phyloP scores from a whole-genome alignment of 2,797 vertebrate genomes.

The Enteromius paludinosus region DNA sequence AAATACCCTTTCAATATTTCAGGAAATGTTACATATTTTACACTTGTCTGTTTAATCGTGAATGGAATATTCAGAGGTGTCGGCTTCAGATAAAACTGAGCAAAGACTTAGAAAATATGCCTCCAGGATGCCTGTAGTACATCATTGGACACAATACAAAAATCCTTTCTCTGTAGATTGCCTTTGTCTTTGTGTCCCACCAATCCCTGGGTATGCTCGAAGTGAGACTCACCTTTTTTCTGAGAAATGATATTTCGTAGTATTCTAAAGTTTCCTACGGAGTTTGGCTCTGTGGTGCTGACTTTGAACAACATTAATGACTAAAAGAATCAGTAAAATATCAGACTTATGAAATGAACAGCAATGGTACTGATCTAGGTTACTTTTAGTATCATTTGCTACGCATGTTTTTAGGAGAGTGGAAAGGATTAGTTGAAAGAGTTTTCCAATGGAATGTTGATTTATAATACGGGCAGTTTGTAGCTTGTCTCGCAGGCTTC shows the following conservation, averaged over 20 bases:
- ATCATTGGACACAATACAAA: neutral
- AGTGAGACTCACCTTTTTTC: neutral
- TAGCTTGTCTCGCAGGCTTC: slow-evolving; percentile 29
- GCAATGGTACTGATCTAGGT: neutral
- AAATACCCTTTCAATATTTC: neutral
- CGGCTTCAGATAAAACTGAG: slow-evolving; percentile 14
- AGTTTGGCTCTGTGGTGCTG: slow-evolving; percentile 10
- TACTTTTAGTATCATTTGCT: slow-evolving; percentile 35
- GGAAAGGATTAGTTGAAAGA: neutral
- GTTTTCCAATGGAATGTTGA: slow-evolving; percentile 47
- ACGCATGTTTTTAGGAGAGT: slow-evolving; percentile 19
- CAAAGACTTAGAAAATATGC: slow-evolving; percentile 13
- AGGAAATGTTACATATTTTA: neutral
- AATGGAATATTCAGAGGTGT: neutral
- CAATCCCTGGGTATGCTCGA: neutral
- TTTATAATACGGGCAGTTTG: slow-evolving; percentile 38
- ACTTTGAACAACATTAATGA: slow-evolving; percentile 18
- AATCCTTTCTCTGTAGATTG: neutral
- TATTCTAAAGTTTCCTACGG: neutral
- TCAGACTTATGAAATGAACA: slow-evolving; percentile 19
- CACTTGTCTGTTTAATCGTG: neutral
- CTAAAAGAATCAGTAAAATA: slow-evolving; percentile 24
- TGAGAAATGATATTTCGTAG: neutral
- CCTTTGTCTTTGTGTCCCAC: neutral
- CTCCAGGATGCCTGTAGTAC: slow-evolving; percentile 17